Percentiles rank a stretch among this genome's conserved stretches.
These are phyloP conservation scores for Caenorhabditis becei DNA, from an alignment of 2,888 invertebrate species.

Conservation along the genomic window DNA sequence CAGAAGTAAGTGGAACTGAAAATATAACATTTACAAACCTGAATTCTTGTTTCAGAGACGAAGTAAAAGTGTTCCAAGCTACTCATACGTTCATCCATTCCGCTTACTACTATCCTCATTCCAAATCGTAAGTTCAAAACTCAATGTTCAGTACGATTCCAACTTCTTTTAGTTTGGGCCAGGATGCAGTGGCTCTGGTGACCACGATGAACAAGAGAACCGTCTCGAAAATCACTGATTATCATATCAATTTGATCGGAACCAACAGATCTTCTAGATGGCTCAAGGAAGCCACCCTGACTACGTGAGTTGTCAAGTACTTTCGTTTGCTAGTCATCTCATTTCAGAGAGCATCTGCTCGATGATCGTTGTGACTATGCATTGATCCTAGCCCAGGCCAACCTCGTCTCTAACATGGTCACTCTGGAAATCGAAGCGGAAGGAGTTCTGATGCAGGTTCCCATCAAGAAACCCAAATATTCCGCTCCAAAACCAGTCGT, in stretches of 20 bases:
- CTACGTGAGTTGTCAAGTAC: conserved; percentile 24
- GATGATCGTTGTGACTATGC: conserved; percentile 48
- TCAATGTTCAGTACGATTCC: background rate
- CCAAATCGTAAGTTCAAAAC: conserved; percentile 28
- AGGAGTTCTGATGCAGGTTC: conserved; percentile 32
- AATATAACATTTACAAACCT: too few relatives aligned
- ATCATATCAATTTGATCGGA: conserved; percentile 34
- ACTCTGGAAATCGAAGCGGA: conserved; percentile 52
- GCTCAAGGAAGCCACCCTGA: conserved; percentile 24
- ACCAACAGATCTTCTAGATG: conserved; percentile 21
- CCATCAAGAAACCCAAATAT: conserved; percentile 32
- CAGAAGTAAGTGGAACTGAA: background rate
- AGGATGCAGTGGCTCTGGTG: conserved; percentile 37
- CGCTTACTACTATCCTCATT: conserved; percentile 36
- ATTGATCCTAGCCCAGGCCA: conserved; percentile 35
- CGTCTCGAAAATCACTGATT: conserved; percentile 21
- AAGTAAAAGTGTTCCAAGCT: conserved; percentile 21
- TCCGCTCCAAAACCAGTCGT: conserved; percentile 52
- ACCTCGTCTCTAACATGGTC: conserved; percentile 31
- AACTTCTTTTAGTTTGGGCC: conserved; percentile 20
- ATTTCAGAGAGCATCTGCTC: conserved; percentile 45
- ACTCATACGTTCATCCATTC: conserved; percentile 23
- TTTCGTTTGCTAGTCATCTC: background rate
- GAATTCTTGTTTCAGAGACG: conserved; percentile 10
- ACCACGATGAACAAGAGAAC: conserved; percentile 53